A percentile compares a stretch with the other conserved stretches of the same genome.
phyloP scores from a whole-genome alignment of 2,797 vertebrate genomes.

The Hemitrygon akajei region DNA sequence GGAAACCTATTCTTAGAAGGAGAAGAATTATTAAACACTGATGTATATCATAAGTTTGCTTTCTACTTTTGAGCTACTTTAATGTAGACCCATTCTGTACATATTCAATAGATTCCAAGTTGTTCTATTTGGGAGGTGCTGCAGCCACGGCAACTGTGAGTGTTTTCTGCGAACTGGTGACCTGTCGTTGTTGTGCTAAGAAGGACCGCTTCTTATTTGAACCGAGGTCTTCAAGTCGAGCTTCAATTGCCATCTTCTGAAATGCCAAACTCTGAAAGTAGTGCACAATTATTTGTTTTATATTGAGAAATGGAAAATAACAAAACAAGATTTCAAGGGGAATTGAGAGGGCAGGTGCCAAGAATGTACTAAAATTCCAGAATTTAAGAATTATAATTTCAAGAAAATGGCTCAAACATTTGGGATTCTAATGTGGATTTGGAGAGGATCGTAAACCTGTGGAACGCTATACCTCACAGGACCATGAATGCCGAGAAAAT shows the following conservation, averaged over 20 bases:
- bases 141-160: constrained; percentile 71
- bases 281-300: not conserved
- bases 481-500: no score
- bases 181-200: constrained; percentile 83
- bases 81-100: constrained; percentile 46
- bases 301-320: not conserved
- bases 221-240: constrained; percentile 66
- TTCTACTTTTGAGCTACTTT: constrained; percentile 80
- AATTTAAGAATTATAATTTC: no score
- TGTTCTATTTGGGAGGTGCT: constrained; percentile 70
- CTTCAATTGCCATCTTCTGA: constrained; percentile 87
- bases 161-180: constrained; percentile 74
- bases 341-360: no score
- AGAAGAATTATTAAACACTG: not conserved
- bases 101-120: not conserved
- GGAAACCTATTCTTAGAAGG: not conserved
- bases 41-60: not conserved
- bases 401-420: no score
- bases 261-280: constrained; percentile 74
- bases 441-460: no score
- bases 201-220: constrained; percentile 74
- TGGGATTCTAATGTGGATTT: no score
- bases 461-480: no score
- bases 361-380: no score
- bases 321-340: not conserved